Evolutionary conservation across 1,140 invertebrate species (phyloP), one percentile per base, ranked within the genome.

Genomic region (Anastrepha obliqua): DNA sequence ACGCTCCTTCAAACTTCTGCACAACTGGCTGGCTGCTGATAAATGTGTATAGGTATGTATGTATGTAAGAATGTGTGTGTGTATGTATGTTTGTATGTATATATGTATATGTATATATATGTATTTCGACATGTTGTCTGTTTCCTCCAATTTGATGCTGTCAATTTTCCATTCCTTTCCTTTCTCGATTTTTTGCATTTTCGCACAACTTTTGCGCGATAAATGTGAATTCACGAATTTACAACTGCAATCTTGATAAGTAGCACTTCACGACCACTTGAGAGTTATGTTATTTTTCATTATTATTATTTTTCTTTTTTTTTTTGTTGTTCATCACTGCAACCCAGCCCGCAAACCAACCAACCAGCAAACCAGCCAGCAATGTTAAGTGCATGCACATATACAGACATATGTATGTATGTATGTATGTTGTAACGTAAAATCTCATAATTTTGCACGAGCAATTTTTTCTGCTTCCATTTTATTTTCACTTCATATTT

Each of bases 241-340:
- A 81, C 74, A 81, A 81, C 74, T 81, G 74, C 74, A 81, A 81
- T 81, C 74, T 81, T 81, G 74, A 81, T 81, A 81, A 81, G 74
- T 81, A 81, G 74, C 74, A 81, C 74, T 81, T 81, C 74, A 81
- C 74, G 74, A 81, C 74, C 74, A 81, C 74, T 81, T 81, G 74
- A 81, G 74, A 81, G 74, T 81, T 81, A 58, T 81, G 74, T 81
- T 81, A 81, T 81, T 81, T 81, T 81, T 81, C 74, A 81, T 81
- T 81, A 81, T 81, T 81, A 81, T 58, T 81, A 20, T 58, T 74
- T 17, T 74, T 39, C 5, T 11, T 20, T 74, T 74, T 74, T 1
- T 29, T 29, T 29, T 29, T 29, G 29, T 74, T 74, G 13, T 13
- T 0, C 67, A n/a, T 11, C 17, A 15, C 42, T 81, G 74, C 74